Percentiles rank a stretch among this genome's conserved stretches.
These are phyloP conservation scores for Venusia cambrica DNA, from an alignment of 2,888 invertebrate species.

Conservation along the genomic window DNA sequence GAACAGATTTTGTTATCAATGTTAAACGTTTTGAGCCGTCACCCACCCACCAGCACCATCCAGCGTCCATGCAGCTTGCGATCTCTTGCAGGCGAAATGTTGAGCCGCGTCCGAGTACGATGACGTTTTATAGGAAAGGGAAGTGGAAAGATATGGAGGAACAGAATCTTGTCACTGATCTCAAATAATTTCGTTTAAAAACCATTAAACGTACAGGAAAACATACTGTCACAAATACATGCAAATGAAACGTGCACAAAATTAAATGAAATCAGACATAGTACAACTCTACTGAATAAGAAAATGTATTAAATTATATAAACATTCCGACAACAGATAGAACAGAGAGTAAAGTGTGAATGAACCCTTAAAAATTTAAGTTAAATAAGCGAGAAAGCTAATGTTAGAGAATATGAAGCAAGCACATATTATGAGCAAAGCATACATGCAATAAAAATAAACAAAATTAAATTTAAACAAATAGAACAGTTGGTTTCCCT, in stretches of 20 bases:
- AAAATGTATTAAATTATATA: slow-evolving; percentile 20
- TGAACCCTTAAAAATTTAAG: slow-evolving; percentile 25
- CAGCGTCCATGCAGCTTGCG: slow-evolving; percentile 73
- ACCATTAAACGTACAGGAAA: slow-evolving; percentile 32
- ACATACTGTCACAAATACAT: slow-evolving; percentile 47
- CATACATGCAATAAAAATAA: slow-evolving; percentile 51
- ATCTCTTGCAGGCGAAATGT: slow-evolving; percentile 57
- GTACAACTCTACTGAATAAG: slow-evolving; percentile 24
- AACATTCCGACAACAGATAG: slow-evolving; percentile 20
- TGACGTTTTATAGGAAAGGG: slow-evolving; percentile 46
- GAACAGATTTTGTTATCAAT: slow-evolving; percentile 62
- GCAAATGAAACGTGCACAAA: slow-evolving; percentile 65
- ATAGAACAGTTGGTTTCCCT: slow-evolving; percentile 44
- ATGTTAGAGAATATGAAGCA: slow-evolving; percentile 31
- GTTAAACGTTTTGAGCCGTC: slow-evolving; percentile 52
- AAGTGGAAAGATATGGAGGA: slow-evolving; percentile 46
- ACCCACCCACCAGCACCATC: slow-evolving; percentile 72
- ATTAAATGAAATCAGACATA: slow-evolving; percentile 73
- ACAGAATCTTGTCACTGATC: slow-evolving; percentile 79
- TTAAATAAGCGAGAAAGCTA: slow-evolving; percentile 40
- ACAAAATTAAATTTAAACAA: slow-evolving; percentile 39
- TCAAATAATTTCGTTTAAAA: slow-evolving; percentile 66
- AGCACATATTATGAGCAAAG: slow-evolving; percentile 54
- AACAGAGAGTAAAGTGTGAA: slow-evolving; percentile 25
- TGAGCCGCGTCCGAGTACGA: slow-evolving; percentile 56